Conservation (phyloP, 2,797 vertebrate species). For the Ambastaia sidthimunki region DNA sequence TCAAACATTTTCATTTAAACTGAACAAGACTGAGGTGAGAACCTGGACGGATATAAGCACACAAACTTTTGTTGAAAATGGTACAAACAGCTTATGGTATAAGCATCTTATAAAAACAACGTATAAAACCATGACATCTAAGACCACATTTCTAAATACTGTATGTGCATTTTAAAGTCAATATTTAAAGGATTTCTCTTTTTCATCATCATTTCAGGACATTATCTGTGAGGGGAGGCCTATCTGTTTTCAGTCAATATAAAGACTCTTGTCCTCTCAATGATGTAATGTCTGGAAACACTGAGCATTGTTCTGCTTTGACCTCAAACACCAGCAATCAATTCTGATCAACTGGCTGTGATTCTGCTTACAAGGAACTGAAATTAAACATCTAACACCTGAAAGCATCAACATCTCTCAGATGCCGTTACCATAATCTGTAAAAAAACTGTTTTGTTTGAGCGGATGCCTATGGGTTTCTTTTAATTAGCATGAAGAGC, state of each 20-base stretch:
- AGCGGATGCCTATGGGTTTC: background rate
- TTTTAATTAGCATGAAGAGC: background rate
- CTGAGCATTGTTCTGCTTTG: background rate
- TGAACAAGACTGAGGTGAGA: background rate
- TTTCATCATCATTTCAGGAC: background rate
- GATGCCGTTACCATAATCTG: background rate
- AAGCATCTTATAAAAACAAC: no score
- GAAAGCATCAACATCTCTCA: background rate
- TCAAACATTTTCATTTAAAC: no score
- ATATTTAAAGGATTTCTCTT: background rate
- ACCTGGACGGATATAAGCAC: background rate
- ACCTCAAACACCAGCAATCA: background rate
- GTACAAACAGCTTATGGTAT: no score
- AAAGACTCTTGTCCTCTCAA: background rate
- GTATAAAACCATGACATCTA: background rate
- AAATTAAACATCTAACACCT: slow-evolving; percentile 10
- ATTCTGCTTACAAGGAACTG: background rate
- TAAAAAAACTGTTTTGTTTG: background rate
- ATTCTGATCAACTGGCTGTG: slow-evolving; percentile 1
- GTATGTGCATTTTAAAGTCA: background rate
- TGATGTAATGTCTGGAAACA: slow-evolving; percentile 17
- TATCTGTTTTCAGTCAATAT: slow-evolving; percentile 5
- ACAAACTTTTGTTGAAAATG: background rate
- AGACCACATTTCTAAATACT: background rate
- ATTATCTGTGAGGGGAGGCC: background rate